Conservation (phyloP, 2,113 vertebrate genomes). For the Vulpes lagopus region DNA sequence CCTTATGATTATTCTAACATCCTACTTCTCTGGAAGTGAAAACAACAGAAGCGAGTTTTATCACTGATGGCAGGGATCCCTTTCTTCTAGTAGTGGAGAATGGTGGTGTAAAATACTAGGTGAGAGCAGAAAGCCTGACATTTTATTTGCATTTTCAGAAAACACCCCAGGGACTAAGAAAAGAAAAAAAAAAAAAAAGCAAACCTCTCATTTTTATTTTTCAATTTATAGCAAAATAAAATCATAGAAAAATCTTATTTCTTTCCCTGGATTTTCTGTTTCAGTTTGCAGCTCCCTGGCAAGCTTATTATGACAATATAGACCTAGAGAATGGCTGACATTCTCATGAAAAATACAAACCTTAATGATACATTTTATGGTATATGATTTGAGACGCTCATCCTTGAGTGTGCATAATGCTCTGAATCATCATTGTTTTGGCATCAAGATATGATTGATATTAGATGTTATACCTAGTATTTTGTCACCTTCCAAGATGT, state of each 20-base stretch:
- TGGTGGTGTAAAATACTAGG: background rate
- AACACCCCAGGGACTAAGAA: slow-evolving; percentile 48
- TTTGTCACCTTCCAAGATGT: slow-evolving; percentile 73
- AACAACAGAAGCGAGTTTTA: background rate
- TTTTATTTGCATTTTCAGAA: slow-evolving; percentile 68
- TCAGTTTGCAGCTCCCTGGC: slow-evolving; percentile 51
- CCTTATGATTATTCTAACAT: background rate
- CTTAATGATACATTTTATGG: slow-evolving; percentile 73
- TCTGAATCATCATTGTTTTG: slow-evolving; percentile 78
- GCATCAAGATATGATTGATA: slow-evolving; percentile 70
- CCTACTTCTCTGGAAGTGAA: slow-evolving; percentile 33
- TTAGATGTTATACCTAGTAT: slow-evolving; percentile 60
- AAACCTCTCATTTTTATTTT: slow-evolving; percentile 62
- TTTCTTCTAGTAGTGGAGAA: background rate
- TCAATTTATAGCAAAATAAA: slow-evolving; percentile 74
- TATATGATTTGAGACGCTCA: slow-evolving; percentile 77
- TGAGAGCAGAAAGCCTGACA: background rate
- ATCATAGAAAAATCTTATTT: slow-evolving; percentile 73
- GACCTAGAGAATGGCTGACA: slow-evolving; percentile 72
- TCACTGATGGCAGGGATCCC: background rate
- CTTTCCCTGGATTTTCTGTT: slow-evolving; percentile 65
- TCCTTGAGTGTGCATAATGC: slow-evolving; percentile 71
- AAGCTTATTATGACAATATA: slow-evolving; percentile 72
- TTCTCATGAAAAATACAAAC: slow-evolving; percentile 77
- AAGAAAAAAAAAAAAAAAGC: slow-evolving; percentile 27